These are phyloP conservation scores for Gryon sp. DNA, from an alignment of 1,140 invertebrate species.

Conservation along the genomic window DNA sequence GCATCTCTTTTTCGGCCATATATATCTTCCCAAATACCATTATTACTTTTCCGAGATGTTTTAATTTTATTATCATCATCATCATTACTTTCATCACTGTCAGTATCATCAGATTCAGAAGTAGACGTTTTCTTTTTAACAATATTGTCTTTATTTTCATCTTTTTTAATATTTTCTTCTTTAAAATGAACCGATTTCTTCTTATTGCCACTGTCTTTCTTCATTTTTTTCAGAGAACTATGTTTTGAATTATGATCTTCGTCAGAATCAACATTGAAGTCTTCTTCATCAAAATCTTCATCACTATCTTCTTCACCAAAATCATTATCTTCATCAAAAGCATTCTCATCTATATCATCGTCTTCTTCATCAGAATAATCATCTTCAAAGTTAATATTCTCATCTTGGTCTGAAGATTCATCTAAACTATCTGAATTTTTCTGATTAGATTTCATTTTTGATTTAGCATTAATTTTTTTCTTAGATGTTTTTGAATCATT, in stretches of 20 bases:
- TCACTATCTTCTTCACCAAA: constrained; percentile 54
- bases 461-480: not conserved
- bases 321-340: constrained; percentile 7
- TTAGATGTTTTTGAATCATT: not conserved
- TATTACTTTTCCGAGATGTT: constrained; percentile 60
- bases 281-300: constrained; percentile 67
- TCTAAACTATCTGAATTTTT: not conserved
- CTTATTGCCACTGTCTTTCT: no score
- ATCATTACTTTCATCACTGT: constrained; percentile 50
- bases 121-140: no score
- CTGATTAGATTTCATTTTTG: not conserved
- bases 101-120: no score
- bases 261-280: no score
- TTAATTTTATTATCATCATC: constrained; percentile 62
- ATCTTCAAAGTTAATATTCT: constrained; percentile 1
- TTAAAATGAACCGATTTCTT: no score
- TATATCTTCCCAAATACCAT: constrained; percentile 91
- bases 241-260: not conserved
- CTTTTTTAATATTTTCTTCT: not conserved
- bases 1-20: constrained; percentile 92
- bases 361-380: constrained; percentile 61
- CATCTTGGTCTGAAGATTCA: constrained; percentile 25
- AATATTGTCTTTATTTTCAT: no score
- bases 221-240: not conserved
- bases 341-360: not conserved